Conservation (phyloP, 2,888 invertebrate species). For the Osmoderma eremita region DNA sequence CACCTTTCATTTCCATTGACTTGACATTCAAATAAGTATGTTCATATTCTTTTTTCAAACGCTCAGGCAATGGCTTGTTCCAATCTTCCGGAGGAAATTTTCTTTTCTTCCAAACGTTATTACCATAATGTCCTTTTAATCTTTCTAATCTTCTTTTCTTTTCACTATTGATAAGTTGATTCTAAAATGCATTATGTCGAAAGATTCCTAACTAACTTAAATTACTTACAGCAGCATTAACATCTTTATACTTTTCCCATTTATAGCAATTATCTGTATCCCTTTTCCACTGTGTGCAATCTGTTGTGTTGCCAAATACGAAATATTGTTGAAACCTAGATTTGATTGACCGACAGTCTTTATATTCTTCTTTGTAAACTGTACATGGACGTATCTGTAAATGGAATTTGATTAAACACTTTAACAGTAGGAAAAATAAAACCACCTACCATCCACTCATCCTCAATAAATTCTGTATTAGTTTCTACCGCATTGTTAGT, state of each 20-base stretch:
- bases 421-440: slow-evolving; percentile 13
- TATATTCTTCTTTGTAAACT: slow-evolving; percentile 84
- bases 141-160: slow-evolving; percentile 71
- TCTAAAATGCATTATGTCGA: slow-evolving; percentile 61
- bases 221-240: slow-evolving; percentile 73
- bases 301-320: slow-evolving; percentile 75
- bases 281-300: slow-evolving; percentile 83
- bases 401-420: neutral
- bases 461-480: slow-evolving; percentile 41
- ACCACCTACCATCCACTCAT: slow-evolving; percentile 58
- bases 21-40: slow-evolving; percentile 73
- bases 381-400: slow-evolving; percentile 79
- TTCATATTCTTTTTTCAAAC: slow-evolving; percentile 75
- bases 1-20: slow-evolving; percentile 70
- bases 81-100: slow-evolving; percentile 81
- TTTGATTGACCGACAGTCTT: slow-evolving; percentile 79
- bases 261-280: slow-evolving; percentile 80
- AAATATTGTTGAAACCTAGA: slow-evolving; percentile 89
- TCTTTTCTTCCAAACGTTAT: slow-evolving; percentile 84
- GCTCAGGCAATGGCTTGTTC: slow-evolving; percentile 82
- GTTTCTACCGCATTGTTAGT: slow-evolving; percentile 8
- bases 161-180: slow-evolving; percentile 78
- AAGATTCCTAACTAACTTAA: slow-evolving; percentile 7
- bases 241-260: slow-evolving; percentile 72
- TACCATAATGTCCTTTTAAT: slow-evolving; percentile 74